Evolutionary conservation across 2,888 invertebrate species (phyloP).

Genomic region (Bursaphelenchus okinawaensis): DNA sequence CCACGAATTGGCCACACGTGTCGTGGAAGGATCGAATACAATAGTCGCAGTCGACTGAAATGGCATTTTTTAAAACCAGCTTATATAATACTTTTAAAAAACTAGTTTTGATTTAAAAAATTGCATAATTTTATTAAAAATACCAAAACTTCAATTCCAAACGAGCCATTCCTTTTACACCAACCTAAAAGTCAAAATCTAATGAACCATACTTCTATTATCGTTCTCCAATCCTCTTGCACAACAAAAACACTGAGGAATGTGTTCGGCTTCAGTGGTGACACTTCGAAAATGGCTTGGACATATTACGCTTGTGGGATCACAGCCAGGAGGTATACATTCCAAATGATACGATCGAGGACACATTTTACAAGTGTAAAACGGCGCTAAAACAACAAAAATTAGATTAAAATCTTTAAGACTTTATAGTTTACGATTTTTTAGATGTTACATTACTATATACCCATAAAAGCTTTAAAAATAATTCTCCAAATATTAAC

Average conservation of each 20-base stretch:
- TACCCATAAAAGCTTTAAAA: too few relatives aligned
- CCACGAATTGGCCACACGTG: background rate
- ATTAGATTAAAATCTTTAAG: too few relatives aligned
- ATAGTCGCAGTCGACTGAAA: background rate
- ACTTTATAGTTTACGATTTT: too few relatives aligned
- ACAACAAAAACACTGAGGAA: conserved; percentile 8
- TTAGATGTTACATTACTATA: too few relatives aligned
- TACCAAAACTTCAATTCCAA: too few relatives aligned
- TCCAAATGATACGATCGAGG: background rate
- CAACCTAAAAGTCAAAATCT: background rate
- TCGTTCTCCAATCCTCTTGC: background rate
- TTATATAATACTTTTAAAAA: too few relatives aligned
- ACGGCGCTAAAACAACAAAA: background rate
- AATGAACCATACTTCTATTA: background rate
- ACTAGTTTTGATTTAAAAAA: too few relatives aligned
- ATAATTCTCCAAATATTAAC: too few relatives aligned
- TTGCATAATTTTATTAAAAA: too few relatives aligned
- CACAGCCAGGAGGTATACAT: conserved; percentile 9
- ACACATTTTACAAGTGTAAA: conserved; percentile 1
- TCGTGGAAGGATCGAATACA: conserved; percentile 9
- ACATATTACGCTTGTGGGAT: background rate
- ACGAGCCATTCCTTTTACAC: too few relatives aligned
- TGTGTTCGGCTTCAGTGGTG: background rate
- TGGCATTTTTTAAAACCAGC: too few relatives aligned
- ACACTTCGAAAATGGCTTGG: background rate